Evolutionary conservation across 2,888 invertebrate genomes (phyloP).

Genomic region (Erpobdella octoculata): DNA sequence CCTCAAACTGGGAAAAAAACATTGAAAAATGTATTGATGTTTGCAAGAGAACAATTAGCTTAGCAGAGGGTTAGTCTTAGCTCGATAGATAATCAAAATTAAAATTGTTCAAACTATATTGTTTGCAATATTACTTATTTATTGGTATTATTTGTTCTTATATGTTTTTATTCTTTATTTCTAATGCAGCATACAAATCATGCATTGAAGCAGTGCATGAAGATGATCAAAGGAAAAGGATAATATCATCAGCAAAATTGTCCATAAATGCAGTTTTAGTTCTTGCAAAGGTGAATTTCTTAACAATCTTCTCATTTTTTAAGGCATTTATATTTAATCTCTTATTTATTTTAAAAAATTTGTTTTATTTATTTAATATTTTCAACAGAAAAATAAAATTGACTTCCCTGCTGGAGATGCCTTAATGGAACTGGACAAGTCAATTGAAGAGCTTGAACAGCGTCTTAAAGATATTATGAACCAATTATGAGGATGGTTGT

Average conservation of each 20-base stretch:
- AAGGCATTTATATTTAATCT: too few relatives aligned
- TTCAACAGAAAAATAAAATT: conserved; percentile 5
- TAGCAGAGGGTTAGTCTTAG: conserved; percentile 39
- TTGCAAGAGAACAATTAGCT: conserved; percentile 39
- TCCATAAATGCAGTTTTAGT: conserved; percentile 43
- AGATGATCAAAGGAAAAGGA: conserved; percentile 35
- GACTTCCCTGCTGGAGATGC: not conserved
- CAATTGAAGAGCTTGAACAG: not conserved
- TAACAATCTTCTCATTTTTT: conserved; percentile 30
- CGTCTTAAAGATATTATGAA: not conserved
- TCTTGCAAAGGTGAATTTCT: conserved; percentile 44
- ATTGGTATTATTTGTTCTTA: too few relatives aligned
- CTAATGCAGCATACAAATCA: not conserved
- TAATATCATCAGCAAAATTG: conserved; percentile 46
- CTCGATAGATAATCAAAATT: too few relatives aligned
- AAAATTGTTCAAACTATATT: not conserved
- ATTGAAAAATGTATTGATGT: conserved; percentile 59
- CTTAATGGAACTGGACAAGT: not conserved
- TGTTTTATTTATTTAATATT: not conserved
- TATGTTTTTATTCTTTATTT: too few relatives aligned
- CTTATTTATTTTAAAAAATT: not conserved
- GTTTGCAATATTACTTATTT: too few relatives aligned
- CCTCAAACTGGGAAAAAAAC: conserved; percentile 58
- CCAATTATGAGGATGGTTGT: too few relatives aligned
- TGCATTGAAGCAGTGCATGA: conserved; percentile 9